Evolutionary conservation across 2,113 vertebrate species (phyloP).

Genomic region (Chroicocephalus ridibundus): DNA sequence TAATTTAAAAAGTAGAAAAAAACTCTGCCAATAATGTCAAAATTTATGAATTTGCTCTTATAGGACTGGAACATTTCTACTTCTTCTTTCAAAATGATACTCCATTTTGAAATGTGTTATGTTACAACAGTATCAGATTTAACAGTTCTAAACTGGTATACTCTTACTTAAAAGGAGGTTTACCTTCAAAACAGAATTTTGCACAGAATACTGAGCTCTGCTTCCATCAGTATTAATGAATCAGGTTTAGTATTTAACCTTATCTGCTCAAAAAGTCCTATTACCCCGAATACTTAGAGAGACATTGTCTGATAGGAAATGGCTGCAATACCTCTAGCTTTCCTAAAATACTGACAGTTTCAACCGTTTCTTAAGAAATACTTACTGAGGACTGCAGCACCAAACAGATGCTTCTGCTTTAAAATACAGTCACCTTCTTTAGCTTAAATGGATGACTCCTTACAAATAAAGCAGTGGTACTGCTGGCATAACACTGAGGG

Average conservation of each 20-base stretch:
- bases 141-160: not conserved
- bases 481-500: not conserved
- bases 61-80: constrained; percentile 3
- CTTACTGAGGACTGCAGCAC: constrained; percentile 13
- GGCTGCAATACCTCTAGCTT: constrained; percentile 58
- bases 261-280: constrained; percentile 9
- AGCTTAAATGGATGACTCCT: not conserved
- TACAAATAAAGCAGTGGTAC: not conserved
- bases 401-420: constrained; percentile 32
- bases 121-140: constrained; percentile 28
- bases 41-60: not conserved
- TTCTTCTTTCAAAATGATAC: not conserved
- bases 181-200: constrained; percentile 1
- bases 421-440: not conserved
- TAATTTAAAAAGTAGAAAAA: not conserved
- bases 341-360: constrained; percentile 55
- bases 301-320: constrained; percentile 58
- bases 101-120: constrained; percentile 15
- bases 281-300: not conserved
- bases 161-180: not conserved
- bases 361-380: constrained; percentile 64
- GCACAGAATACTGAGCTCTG: not conserved
- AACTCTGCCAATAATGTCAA: not conserved
- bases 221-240: constrained; percentile 9
- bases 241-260: constrained; percentile 17